Percentiles rank a stretch among this genome's conserved stretches.
Conservation (phyloP, 2,888 invertebrate genomes). For the Chymomyza caudatula region DNA sequence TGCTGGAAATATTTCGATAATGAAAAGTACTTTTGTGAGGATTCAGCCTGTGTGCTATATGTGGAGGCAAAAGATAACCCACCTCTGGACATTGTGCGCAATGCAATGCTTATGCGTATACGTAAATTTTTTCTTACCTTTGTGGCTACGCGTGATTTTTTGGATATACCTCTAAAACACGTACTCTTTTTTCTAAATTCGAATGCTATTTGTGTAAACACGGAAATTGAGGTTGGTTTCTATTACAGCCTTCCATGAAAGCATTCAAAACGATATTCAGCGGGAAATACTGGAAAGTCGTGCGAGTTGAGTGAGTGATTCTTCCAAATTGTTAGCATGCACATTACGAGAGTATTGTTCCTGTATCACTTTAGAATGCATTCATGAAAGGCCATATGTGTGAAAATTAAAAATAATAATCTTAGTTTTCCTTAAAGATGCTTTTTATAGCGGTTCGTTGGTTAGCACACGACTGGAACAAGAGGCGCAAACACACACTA, state of each 20-base stretch:
- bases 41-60: constrained; percentile 77
- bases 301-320: too few species aligned
- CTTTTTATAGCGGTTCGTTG: constrained; percentile 88
- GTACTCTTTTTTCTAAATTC: constrained; percentile 83
- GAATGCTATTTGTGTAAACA: constrained; percentile 86
- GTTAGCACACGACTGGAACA: constrained; percentile 85
- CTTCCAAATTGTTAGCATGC: too few species aligned
- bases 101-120: constrained; percentile 81
- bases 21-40: constrained; percentile 84
- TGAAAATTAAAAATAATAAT: neutral
- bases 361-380: too few species aligned
- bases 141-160: constrained; percentile 86
- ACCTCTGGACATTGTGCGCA: constrained; percentile 66
- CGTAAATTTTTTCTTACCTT: constrained; percentile 87
- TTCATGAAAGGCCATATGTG: too few species aligned
- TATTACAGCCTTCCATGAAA: too few species aligned
- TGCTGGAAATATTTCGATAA: constrained; percentile 87
- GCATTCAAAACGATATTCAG: too few species aligned
- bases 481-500: constrained; percentile 80
- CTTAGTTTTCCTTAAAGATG: constrained; percentile 78
- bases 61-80: constrained; percentile 79
- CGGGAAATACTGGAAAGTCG: too few species aligned
- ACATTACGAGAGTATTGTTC: too few species aligned
- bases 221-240: constrained; percentile 79
- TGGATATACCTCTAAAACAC: constrained; percentile 83